Percentiles rank a stretch among this genome's conserved stretches.
Conservation (phyloP, 2,113 vertebrate genomes). For the Eidolon helvum region DNA sequence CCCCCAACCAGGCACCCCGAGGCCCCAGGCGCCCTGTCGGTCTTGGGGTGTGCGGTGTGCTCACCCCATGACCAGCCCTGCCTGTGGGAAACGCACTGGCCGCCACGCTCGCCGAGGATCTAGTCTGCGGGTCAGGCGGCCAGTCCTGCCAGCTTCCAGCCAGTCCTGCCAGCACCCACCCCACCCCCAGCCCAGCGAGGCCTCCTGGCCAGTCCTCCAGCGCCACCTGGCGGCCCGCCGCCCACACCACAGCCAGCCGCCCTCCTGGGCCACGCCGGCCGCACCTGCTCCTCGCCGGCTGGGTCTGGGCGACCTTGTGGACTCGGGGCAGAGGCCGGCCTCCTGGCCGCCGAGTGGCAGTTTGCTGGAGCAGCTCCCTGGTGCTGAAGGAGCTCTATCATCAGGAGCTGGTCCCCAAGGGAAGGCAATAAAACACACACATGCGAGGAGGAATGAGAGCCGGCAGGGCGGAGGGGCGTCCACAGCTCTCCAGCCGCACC, state of each 20-base stretch:
- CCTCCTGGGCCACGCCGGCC: fast-evolving
- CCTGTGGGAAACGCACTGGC: no score
- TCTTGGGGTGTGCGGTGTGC: background rate
- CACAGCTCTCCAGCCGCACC: no score
- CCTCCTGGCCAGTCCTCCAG: background rate
- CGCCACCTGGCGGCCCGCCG: constrained; percentile 41
- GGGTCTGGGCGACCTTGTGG: fast-evolving
- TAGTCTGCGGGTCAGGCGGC: background rate
- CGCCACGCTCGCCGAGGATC: fast-evolving
- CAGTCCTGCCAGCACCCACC: fast-evolving
- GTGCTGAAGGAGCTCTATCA: background rate
- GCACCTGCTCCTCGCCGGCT: fast-evolving
- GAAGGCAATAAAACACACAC: background rate
- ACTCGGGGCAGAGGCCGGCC: no score
- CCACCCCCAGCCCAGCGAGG: fast-evolving
- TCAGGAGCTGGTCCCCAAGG: constrained; percentile 30
- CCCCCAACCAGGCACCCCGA: no score
- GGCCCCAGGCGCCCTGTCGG: fast-evolving
- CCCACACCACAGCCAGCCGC: fast-evolving
- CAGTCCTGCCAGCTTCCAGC: fast-evolving
- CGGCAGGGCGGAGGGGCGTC: background rate
- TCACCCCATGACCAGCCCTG: background rate
- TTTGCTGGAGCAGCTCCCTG: background rate
- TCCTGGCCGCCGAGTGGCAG: background rate
- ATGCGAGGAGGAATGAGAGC: background rate